Base-by-base conservation (phyloP, 2,888 invertebrate species). In the Labia minor region DNA sequence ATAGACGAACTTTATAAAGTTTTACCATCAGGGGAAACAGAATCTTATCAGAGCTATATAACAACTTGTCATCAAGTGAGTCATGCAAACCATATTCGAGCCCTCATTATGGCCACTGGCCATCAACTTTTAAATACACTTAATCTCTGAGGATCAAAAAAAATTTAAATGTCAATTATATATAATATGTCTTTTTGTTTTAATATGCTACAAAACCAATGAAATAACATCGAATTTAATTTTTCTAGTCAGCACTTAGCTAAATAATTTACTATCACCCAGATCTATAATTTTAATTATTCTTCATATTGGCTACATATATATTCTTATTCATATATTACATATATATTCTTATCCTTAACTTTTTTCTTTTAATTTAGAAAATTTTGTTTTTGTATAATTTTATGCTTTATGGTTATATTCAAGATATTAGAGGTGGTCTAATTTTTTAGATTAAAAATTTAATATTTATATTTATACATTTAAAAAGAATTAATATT, bases 21-120 rank as follows among this genome's bases (percentile, higher is more conserved):
- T 1, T 76, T 81, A 67, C 81, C 81, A 0, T 77, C 78, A 66
- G 75, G 76, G 62, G 72, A 71, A 21, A 72, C 75, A 63, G 73
- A 73, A 63, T 72, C 74, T 33, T 76, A 76, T 67, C 75, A 77
- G 69, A 74, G 74, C 2, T 81, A 80, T 71, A 74, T 81, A n/a
- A 74, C 75, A 37, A 77, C 78, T 37, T 81, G 81, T 62, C 83
- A 82, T 67, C 82, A 83, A 69, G 82, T 82, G 37, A 82, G 83
- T 73, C 83, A 85, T 67, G 84, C 85, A 19, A 82, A 84, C 72
- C 83, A 85, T 69, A 78, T 85, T 65, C 80, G 81, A 69, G 80
- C 83, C 61, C 80, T 85, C 76, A 83, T 85, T 63, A 81, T 82
- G 71, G 81, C 82, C 6, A 85, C 84, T 26, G 84, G 84, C 62